Conservation (phyloP, 2,113 vertebrate genomes). For the Callospermophilus lateralis region DNA sequence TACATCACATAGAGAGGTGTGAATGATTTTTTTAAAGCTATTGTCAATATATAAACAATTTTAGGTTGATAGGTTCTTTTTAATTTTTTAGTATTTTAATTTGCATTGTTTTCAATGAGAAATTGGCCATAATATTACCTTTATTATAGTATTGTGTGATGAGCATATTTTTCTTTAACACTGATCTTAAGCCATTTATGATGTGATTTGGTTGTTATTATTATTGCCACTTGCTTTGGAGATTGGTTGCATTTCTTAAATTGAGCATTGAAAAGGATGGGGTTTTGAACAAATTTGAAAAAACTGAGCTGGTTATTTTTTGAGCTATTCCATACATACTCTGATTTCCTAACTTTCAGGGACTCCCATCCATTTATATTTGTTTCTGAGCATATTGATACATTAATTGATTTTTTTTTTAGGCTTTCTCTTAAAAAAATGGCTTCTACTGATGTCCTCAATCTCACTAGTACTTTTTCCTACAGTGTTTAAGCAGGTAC, state of each 20-base stretch:
- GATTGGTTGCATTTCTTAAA: background rate
- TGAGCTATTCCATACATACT: background rate
- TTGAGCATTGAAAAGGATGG: background rate
- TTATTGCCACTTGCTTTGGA: background rate
- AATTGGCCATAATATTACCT: background rate
- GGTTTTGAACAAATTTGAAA: background rate
- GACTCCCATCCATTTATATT: background rate
- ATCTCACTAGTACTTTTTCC: slow-evolving; percentile 19
- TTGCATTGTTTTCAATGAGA: background rate
- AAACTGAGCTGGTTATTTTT: background rate
- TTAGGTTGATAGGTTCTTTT: background rate
- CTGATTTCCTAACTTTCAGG: background rate
- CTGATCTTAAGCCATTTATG: background rate
- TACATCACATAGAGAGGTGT: background rate
- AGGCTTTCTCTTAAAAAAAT: background rate
- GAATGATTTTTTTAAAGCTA: slow-evolving; percentile 21
- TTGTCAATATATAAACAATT: background rate
- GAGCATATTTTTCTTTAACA: background rate
- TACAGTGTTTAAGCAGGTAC: background rate
- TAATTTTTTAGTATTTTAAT: slow-evolving; percentile 3
- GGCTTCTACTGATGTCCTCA: slow-evolving; percentile 14
- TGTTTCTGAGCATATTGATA: background rate
- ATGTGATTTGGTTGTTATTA: background rate
- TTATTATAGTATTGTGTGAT: background rate
- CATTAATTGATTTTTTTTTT: background rate